Percentiles rank a stretch among this genome's conserved stretches.
Evolutionary conservation across 2,113 vertebrate genomes (phyloP).

Genomic region (Xerus inauris): DNA sequence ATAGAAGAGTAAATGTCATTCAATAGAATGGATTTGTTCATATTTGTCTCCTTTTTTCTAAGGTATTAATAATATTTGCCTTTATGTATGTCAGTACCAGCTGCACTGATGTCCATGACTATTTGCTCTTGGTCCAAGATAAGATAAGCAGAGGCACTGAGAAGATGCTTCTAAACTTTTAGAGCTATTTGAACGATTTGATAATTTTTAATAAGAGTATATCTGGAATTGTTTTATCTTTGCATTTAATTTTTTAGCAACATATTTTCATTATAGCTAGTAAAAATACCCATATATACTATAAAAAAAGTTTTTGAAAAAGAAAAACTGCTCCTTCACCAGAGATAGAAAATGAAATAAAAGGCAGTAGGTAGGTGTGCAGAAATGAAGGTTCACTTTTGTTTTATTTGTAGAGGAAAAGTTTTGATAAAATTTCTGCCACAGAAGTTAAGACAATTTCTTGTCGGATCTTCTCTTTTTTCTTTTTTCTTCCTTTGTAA

Average conservation of each 20-base stretch:
- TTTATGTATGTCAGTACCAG: not conserved
- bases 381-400: not conserved
- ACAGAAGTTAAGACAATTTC: not conserved
- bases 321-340: not conserved
- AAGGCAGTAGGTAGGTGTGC: not conserved
- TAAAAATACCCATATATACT: not conserved
- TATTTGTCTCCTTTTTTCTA: not conserved
- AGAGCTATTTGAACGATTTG: not conserved
- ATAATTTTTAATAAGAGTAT: not conserved
- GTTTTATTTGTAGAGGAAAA: not conserved
- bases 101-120: not conserved
- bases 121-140: not conserved
- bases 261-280: not conserved
- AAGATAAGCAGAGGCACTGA: not conserved
- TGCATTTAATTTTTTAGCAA: conserved; percentile 15
- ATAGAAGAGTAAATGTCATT: not conserved
- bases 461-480: not conserved
- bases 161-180: not conserved
- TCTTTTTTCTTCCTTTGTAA: not conserved
- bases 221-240: not conserved
- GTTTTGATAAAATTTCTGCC: not conserved
- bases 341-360: not conserved
- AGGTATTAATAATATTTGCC: not conserved
- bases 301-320: not conserved
- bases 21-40: not conserved